phyloP scores from a whole-genome alignment of 2,888 invertebrate genomes.

The Caenorhabditis plicata region DNA sequence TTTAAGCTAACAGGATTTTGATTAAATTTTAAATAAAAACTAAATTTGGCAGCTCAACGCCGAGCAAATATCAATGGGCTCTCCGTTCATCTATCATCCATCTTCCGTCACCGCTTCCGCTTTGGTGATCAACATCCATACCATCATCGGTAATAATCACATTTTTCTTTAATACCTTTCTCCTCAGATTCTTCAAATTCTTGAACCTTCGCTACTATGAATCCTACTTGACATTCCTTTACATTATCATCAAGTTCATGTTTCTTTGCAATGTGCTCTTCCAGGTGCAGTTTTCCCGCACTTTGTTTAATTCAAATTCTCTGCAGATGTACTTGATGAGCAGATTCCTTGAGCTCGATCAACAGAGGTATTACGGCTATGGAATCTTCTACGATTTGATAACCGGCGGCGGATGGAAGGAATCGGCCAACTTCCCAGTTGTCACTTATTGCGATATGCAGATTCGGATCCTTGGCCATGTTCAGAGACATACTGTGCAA shows the following conservation, averaged over 20 bases:
- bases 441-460: conserved; percentile 65
- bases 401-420: conserved; percentile 58
- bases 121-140: conserved; percentile 51
- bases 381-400: conserved; percentile 62
- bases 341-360: conserved; percentile 62
- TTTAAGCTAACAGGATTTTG: too few species aligned
- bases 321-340: conserved; percentile 58
- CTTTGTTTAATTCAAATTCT: not conserved
- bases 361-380: conserved; percentile 62
- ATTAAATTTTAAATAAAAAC: too few species aligned
- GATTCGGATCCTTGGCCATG: conserved; percentile 58
- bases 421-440: conserved; percentile 64
- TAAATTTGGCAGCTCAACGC: conserved; percentile 29
- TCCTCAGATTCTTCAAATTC: conserved; percentile 48
- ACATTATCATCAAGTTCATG: conserved; percentile 60
- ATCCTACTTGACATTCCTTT: conserved; percentile 61
- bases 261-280: conserved; percentile 59
- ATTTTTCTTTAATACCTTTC: not conserved
- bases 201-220: conserved; percentile 64
- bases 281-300: conserved; percentile 41
- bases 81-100: conserved; percentile 59
- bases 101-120: conserved; percentile 61
- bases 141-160: conserved; percentile 42
- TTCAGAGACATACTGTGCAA: conserved; percentile 65
- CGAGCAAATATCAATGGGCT: conserved; percentile 51